These are phyloP conservation scores for Epinotia brunnichana DNA, from an alignment of 2,888 invertebrate genomes.

Conservation along the genomic window DNA sequence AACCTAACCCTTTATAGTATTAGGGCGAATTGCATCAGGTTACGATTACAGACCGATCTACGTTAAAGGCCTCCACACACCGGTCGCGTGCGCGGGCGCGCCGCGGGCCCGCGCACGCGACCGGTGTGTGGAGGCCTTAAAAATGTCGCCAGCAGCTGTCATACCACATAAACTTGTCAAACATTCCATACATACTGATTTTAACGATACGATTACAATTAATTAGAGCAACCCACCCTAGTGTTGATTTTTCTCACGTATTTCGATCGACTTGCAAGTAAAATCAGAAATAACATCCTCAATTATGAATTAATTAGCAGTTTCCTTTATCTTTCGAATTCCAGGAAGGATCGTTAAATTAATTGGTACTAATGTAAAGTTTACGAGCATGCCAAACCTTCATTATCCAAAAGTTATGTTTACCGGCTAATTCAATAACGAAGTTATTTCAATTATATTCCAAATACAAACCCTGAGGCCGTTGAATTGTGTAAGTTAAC, in stretches of 20 bases:
- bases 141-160: too few species aligned
- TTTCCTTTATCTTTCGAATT: neutral
- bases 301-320: neutral
- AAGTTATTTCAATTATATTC: conserved; percentile 24
- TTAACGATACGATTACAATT: too few species aligned
- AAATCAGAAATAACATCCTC: neutral
- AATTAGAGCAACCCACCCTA: too few species aligned
- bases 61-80: too few species aligned
- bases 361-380: neutral
- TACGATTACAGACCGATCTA: too few species aligned
- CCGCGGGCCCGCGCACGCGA: too few species aligned
- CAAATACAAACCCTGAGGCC: neutral
- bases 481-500: conserved; percentile 1
- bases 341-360: neutral
- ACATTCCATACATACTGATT: too few species aligned
- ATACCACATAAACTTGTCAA: too few species aligned
- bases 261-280: neutral
- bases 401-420: conserved; percentile 6
- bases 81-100: too few species aligned
- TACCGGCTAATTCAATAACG: neutral
- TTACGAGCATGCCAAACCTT: neutral
- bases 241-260: neutral
- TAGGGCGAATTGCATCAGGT: too few species aligned
- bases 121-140: too few species aligned
- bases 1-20: too few species aligned